Evolutionary conservation across 2,113 vertebrate genomes (phyloP), one percentile per base, ranked within the genome.

Genomic region (Raja brachyura): DNA sequence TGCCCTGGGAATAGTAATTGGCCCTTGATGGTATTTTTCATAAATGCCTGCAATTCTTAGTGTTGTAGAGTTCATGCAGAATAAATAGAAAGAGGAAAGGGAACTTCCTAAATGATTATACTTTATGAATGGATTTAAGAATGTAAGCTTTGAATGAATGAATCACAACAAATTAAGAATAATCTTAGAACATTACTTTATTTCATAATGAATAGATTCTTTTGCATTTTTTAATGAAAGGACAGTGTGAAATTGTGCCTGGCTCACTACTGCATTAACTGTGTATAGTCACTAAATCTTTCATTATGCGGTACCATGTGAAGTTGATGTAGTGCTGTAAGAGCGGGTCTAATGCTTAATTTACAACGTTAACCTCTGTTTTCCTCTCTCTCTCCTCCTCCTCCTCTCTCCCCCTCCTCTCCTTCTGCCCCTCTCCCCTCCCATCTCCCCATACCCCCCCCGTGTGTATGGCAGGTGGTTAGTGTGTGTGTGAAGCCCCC

Each of bases 81-180:
- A 73, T 83, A 88, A 63, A 61, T 28, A 63, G 28, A 6, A 63
- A n/a, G 13, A 63, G 28, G 59, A 88, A 88, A n/a, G 5, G 4
- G n/a, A 92, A 54, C 39, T 92, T 92, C 48, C 31, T 73, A 48
- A 9, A 90, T 92, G 18, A 73, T 9, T 5, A 92, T 70, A 74
- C 39, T 74, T 92, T 92, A n/a, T 88, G 83, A 63, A 63, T 88
- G 90, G 68, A 74, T 92, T 92, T 92, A 92, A 73, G 90, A 88
- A 88, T 88, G 90, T 74, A 68, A 92, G 25, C 66, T 92, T 92
- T 92, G 68, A 28, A 73, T 73, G 20, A 73, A 73, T 20, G 18
- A 73, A 22, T 73, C 70, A 73, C 70, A 20, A 5, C 70, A 73
- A 73, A 73, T 73, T 73, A 16, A 73, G 70, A 73, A 20, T 73